Evolutionary conservation across 1,140 invertebrate genomes (phyloP).

Genomic region (Asbolus verrucosus): DNA sequence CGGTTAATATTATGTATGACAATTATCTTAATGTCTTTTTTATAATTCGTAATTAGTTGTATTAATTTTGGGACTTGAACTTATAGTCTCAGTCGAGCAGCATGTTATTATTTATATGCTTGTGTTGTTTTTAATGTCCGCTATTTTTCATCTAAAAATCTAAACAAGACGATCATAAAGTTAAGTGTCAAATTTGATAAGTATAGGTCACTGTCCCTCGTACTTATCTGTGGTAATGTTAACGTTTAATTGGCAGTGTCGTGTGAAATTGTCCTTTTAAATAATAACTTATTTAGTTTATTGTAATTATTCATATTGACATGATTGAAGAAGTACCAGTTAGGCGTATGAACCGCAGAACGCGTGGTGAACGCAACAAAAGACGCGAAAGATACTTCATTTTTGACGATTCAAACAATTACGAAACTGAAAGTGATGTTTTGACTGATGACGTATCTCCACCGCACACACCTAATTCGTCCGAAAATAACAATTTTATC

Average conservation of each 20-base stretch:
- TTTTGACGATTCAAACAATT: constrained; percentile 48
- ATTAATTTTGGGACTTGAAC: too few species aligned
- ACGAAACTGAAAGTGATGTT: constrained; percentile 39
- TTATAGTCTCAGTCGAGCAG: background rate
- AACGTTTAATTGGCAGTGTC: constrained; percentile 25
- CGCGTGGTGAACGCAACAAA: constrained; percentile 60
- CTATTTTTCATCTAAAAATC: constrained; percentile 27
- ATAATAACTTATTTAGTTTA: constrained; percentile 12
- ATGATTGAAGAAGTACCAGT: constrained; percentile 52
- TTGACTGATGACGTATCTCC: constrained; percentile 44
- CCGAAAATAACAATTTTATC: constrained; percentile 43
- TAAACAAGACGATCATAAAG: constrained; percentile 23
- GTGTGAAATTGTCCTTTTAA: constrained; percentile 19
- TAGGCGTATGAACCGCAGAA: constrained; percentile 55
- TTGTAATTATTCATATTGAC: constrained; percentile 20
- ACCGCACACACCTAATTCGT: constrained; percentile 21
- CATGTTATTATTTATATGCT: background rate
- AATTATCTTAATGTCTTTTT: too few species aligned
- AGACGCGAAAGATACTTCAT: constrained; percentile 59
- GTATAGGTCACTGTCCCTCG: constrained; percentile 35
- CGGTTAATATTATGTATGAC: too few species aligned
- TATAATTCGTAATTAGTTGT: too few species aligned
- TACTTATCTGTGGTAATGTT: constrained; percentile 32
- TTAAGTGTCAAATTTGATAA: constrained; percentile 42
- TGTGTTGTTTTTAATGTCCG: constrained; percentile 15